A percentile compares a stretch with the other conserved stretches of the same genome.
Evolutionary conservation across 1,140 invertebrate species (phyloP).

Genomic region (Brachionus rubens): DNA sequence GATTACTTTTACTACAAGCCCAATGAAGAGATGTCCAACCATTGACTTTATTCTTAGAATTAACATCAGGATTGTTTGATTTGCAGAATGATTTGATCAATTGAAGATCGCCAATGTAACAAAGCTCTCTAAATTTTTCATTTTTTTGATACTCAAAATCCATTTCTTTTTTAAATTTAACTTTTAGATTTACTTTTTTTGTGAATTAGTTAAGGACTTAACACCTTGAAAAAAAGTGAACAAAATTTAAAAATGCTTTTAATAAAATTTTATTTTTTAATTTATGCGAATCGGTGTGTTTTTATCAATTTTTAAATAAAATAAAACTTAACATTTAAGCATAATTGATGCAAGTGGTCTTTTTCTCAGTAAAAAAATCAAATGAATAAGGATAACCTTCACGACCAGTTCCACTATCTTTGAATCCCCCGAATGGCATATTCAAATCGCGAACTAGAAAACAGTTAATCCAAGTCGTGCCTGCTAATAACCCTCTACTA

Average conservation of each 20-base stretch:
- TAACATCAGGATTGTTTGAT: constrained; percentile 14
- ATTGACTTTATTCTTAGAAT: constrained; percentile 38
- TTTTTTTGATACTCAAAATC: constrained; percentile 27
- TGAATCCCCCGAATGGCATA: constrained; percentile 67
- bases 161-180: not conserved
- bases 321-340: not conserved
- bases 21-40: constrained; percentile 42
- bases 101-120: constrained; percentile 35
- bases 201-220: constrained; percentile 35
- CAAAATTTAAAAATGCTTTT: too few species aligned
- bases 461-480: constrained; percentile 67
- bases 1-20: constrained; percentile 32
- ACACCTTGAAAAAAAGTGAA: constrained; percentile 22
- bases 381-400: constrained; percentile 64
- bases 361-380: constrained; percentile 66
- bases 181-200: not conserved
- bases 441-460: constrained; percentile 65
- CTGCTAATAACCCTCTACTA: constrained; percentile 61
- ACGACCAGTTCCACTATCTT: constrained; percentile 64
- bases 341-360: constrained; percentile 64
- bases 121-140: constrained; percentile 40
- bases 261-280: not conserved
- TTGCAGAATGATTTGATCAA: not conserved
- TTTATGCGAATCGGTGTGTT: not conserved
- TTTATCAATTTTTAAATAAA: constrained; percentile 33